Percentiles rank a stretch among this genome's conserved stretches.
Evolutionary conservation across 2,113 vertebrate species (phyloP).

Genomic region (Guaruba guarouba): DNA sequence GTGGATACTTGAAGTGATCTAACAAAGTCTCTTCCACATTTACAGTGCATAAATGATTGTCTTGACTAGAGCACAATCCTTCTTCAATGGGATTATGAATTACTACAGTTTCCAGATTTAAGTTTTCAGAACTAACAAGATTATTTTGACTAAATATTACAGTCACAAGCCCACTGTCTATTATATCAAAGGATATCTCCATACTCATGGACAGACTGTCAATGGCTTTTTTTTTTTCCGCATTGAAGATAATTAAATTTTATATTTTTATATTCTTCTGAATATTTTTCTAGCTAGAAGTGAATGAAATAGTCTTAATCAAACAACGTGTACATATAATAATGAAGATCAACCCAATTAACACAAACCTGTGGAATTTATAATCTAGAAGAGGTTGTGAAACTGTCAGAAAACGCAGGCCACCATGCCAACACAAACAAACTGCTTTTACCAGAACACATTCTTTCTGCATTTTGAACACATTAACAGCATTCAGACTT

Average conservation of each 20-base stretch:
- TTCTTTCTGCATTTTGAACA: not conserved
- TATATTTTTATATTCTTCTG: not conserved
- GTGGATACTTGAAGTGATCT: not conserved
- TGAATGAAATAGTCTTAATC: not conserved
- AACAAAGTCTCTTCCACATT: not conserved
- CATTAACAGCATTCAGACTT: not conserved
- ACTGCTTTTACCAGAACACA: not conserved
- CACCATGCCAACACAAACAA: not conserved
- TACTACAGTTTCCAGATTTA: not conserved
- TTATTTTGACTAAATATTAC: constrained; percentile 12
- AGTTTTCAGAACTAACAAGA: not conserved
- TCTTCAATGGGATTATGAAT: not conserved
- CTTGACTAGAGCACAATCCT: not conserved
- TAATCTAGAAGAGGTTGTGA: not conserved
- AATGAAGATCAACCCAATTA: not conserved
- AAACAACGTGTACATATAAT: not conserved
- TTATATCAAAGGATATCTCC: not conserved
- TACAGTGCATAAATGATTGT: not conserved
- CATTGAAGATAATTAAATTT: not conserved
- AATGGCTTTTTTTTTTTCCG: not conserved
- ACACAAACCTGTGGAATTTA: not conserved
- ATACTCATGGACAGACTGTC: not conserved
- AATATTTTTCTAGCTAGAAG: not conserved
- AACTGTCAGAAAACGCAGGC: not conserved
- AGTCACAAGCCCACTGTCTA: constrained; percentile 4